Conservation (phyloP, 2,888 invertebrate species). For the Yponomeuta plumbellus region DNA sequence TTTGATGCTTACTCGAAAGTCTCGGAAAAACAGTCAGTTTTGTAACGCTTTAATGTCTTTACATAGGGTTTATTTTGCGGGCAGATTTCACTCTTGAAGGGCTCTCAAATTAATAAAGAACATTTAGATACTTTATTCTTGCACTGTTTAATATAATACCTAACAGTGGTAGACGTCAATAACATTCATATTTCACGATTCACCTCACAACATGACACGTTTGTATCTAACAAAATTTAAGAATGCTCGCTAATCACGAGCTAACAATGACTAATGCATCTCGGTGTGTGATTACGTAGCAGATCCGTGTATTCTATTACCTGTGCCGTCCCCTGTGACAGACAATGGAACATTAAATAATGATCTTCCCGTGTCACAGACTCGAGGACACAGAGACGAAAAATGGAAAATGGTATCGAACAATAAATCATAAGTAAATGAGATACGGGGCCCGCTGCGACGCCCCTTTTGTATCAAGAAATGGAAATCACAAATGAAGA, state of each 20-base stretch:
- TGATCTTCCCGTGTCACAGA: constrained; percentile 39
- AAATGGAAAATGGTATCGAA: constrained; percentile 51
- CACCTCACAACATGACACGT: background rate
- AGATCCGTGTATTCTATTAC: constrained; percentile 6
- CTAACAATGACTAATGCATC: background rate
- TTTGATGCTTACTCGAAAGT: constrained; percentile 54
- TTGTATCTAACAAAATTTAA: background rate
- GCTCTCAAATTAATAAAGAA: background rate
- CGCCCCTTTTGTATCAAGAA: constrained; percentile 38
- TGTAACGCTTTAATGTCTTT: constrained; percentile 10
- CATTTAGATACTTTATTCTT: background rate
- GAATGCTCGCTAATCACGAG: background rate
- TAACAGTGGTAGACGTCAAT: background rate
- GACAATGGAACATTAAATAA: constrained; percentile 28
- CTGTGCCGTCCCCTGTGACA: constrained; percentile 18
- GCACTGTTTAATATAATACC: background rate
- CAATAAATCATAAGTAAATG: constrained; percentile 65
- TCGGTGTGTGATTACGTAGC: background rate
- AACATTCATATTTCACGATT: background rate
- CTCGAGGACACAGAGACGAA: constrained; percentile 41
- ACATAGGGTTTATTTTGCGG: background rate
- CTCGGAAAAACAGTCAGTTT: constrained; percentile 34
- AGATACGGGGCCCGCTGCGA: constrained; percentile 49
- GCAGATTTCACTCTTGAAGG: background rate
- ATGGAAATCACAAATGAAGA: constrained; percentile 57